A percentile compares a stretch with the other conserved stretches of the same genome.
Evolutionary conservation across 2,113 vertebrate genomes (phyloP).

Genomic region (Spea multiplicata): DNA sequence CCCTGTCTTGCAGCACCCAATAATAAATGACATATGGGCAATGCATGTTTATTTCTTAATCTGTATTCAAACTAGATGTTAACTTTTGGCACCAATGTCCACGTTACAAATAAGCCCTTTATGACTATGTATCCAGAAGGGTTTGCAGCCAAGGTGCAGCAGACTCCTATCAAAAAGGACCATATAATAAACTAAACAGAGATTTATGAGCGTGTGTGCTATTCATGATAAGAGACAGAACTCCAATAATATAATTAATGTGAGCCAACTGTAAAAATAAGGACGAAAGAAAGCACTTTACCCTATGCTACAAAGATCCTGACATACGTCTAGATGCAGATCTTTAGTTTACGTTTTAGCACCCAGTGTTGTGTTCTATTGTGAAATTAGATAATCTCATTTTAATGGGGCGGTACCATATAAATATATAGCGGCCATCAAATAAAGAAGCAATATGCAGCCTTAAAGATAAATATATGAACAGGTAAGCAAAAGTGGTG

Average conservation of each 20-base stretch:
- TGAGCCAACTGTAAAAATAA: no score
- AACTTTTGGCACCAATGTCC: constrained; percentile 53
- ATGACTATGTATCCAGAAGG: constrained; percentile 67
- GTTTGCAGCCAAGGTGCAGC: constrained; percentile 70
- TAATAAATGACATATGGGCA: constrained; percentile 42
- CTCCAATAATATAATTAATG: neutral
- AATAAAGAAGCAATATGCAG: neutral
- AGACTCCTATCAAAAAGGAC: constrained; percentile 68
- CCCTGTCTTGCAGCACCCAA: neutral
- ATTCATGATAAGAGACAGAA: constrained; percentile 66
- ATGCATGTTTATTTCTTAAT: constrained; percentile 48
- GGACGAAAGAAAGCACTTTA: no score
- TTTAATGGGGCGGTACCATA: no score
- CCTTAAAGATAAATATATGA: neutral
- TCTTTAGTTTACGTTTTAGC: no score
- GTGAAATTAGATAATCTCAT: no score
- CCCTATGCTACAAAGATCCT: no score
- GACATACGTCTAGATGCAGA: no score
- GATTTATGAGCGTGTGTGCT: constrained; percentile 65
- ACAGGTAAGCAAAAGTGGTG: neutral
- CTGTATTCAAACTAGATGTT: constrained; percentile 49
- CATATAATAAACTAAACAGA: constrained; percentile 57
- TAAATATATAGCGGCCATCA: neutral
- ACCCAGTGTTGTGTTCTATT: no score
- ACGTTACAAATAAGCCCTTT: constrained; percentile 65